Evolutionary conservation across 1,140 invertebrate species (phyloP), one percentile per base, ranked within the genome.

Genomic region (Dendroctonus ponderosae): DNA sequence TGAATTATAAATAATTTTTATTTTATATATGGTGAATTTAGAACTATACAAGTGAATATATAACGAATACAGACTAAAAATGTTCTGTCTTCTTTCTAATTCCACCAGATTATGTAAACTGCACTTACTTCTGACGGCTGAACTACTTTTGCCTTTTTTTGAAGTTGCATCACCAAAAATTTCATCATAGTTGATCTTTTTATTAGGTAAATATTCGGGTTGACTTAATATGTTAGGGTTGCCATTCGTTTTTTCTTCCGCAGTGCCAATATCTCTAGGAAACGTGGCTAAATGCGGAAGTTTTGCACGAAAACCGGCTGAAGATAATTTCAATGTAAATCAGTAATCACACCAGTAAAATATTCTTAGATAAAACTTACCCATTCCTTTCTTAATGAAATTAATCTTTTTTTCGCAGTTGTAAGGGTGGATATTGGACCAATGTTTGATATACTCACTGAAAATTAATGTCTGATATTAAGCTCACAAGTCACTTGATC

Each of bases 381-480:
- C 87, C 71, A 89, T 79, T 69, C 90, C 90, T 80, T 90, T 89
- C 74, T 84, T 88, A 62, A 92, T 91, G 71, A 91, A 92, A 69
- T 91, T 89, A 80, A 86, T 83, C 80, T 92, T 92, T 58, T 85
- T 85, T 6, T 81, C 82, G 75, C 88, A 91, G 70, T 91, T 88
- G 76, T 91, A 92, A 62, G 87, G 86, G 73, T 85, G 89, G 67
- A 92, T 91, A 54, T 84, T 80, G 64, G 87, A 86, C 39, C 83
- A 77, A 76, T 88, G 89, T 72, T 85, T 88, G 2, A 91, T 87
- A 81, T 86, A 89, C 81, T 92, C 89, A 81, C 90, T 92, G 43
- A 62, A 82, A 74, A 85, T 86, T 80, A 76, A 66, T 26, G 26
- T 26, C 26, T 26, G 26, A 26, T 26, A 26, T 26, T 26, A 26